Evolutionary conservation across 2,113 vertebrate species (phyloP).

Genomic region (Australoheros scitulus): DNA sequence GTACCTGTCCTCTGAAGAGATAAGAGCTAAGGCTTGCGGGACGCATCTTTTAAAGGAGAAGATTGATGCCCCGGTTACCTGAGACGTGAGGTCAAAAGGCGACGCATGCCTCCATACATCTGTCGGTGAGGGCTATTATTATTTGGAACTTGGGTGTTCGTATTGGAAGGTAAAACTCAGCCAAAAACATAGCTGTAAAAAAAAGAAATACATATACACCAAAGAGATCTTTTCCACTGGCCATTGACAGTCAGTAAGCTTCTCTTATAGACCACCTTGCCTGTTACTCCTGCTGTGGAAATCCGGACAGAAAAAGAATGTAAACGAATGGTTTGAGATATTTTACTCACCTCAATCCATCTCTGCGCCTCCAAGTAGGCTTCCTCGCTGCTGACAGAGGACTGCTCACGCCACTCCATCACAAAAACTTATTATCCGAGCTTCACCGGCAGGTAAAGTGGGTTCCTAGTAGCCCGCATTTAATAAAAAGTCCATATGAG

Average conservation of each 20-base stretch:
- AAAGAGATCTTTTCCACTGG: background rate
- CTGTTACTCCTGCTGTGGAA: background rate
- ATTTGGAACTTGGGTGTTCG: background rate
- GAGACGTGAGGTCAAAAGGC: constrained; percentile 11
- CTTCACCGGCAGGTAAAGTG: background rate
- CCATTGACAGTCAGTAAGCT: background rate
- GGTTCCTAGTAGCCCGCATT: background rate
- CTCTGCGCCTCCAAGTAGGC: constrained; percentile 87
- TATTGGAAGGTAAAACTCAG: background rate
- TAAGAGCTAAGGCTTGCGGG: background rate
- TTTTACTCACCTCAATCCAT: constrained; percentile 90
- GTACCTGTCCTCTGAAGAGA: background rate
- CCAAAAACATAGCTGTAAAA: background rate
- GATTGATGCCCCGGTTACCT: background rate
- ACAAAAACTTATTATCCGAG: constrained; percentile 25
- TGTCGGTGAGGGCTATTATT: background rate
- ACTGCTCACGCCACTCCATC: constrained; percentile 86
- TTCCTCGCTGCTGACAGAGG: constrained; percentile 74
- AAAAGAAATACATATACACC: background rate
- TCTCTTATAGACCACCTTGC: background rate
- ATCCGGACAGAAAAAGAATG: background rate
- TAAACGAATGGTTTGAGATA: background rate
- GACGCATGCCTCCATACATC: constrained; percentile 11
- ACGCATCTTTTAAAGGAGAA: background rate
- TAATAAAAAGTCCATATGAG: background rate